These are phyloP conservation scores for Mixornis gularis DNA, from an alignment of 2,113 vertebrate species.

Conservation along the genomic window DNA sequence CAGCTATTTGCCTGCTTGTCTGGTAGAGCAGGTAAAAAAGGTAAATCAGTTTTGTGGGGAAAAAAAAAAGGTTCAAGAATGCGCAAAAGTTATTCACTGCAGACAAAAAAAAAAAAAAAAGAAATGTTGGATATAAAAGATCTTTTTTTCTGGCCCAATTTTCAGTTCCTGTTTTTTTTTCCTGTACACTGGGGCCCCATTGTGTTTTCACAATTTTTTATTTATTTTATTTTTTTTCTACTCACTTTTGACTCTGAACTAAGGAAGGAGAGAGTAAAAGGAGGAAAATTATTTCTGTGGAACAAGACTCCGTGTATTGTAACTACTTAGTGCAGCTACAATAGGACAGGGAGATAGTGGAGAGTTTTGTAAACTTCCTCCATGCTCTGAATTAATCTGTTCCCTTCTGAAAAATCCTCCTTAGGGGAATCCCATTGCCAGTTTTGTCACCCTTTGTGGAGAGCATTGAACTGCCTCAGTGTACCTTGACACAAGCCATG, in stretches of 20 bases:
- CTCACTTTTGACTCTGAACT: neutral
- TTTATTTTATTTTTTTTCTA: neutral
- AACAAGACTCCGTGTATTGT: neutral
- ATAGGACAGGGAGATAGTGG: accelerated
- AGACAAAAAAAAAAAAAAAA: neutral
- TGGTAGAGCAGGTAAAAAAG: neutral
- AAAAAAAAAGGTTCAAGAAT: neutral
- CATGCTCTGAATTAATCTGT: neutral
- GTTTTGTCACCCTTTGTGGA: neutral
- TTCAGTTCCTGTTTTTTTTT: neutral
- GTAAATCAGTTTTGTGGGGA: neutral
- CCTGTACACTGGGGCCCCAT: accelerated
- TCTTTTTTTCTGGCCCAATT: neutral
- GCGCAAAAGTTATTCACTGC: neutral
- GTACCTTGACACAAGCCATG: neutral
- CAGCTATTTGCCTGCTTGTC: neutral
- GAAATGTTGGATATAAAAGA: neutral
- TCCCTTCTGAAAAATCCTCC: neutral
- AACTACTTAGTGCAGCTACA: neutral
- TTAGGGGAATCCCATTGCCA: neutral
- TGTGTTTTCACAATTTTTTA: neutral
- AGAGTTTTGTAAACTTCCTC: neutral
- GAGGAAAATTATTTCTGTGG: neutral
- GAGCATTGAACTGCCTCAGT: neutral
- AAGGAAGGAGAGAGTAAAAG: neutral